Percentiles rank a stretch among this genome's conserved stretches.
Evolutionary conservation across 2,888 invertebrate genomes (phyloP).

Genomic region (Drosophila monieri): DNA sequence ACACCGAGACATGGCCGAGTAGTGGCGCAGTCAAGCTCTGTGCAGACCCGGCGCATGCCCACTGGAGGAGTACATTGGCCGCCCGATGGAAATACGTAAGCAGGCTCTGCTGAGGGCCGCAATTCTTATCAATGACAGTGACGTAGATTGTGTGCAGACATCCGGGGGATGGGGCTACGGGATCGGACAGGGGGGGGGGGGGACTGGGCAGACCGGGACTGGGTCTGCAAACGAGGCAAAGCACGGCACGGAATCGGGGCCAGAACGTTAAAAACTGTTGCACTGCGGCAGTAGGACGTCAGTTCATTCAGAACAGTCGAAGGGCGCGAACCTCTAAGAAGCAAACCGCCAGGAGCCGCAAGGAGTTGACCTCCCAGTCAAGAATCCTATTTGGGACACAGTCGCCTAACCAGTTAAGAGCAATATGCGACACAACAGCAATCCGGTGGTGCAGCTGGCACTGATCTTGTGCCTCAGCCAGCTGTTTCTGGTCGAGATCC

Average conservation of each 20-base stretch:
- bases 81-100: slow-evolving; percentile 58
- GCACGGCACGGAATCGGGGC: slow-evolving; percentile 68
- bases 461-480: slow-evolving; percentile 56
- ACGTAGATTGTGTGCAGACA: slow-evolving; percentile 68
- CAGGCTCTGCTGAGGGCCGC: slow-evolving; percentile 58
- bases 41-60: slow-evolving; percentile 70
- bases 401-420: slow-evolving; percentile 2
- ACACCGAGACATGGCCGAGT: slow-evolving; percentile 18
- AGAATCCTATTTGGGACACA: slow-evolving; percentile 21
- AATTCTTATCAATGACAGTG: slow-evolving; percentile 76
- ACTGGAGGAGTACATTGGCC: slow-evolving; percentile 7
- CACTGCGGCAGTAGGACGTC: slow-evolving; percentile 68
- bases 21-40: slow-evolving; percentile 12
- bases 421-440: slow-evolving; percentile 50
- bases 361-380: slow-evolving; percentile 28
- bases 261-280: slow-evolving; percentile 82
- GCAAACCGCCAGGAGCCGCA: slow-evolving; percentile 17
- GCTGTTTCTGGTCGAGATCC: slow-evolving; percentile 44
- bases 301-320: slow-evolving; percentile 82
- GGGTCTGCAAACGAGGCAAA: slow-evolving; percentile 56
- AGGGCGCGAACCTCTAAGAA: slow-evolving; percentile 66
- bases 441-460: slow-evolving; percentile 57
- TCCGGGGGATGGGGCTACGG: slow-evolving; percentile 8
- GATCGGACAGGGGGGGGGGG: slow-evolving; percentile 1
- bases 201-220: slow-evolving; percentile 21